Base-by-base conservation (phyloP, 2,888 invertebrate species). In the Venusia cambrica region DNA sequence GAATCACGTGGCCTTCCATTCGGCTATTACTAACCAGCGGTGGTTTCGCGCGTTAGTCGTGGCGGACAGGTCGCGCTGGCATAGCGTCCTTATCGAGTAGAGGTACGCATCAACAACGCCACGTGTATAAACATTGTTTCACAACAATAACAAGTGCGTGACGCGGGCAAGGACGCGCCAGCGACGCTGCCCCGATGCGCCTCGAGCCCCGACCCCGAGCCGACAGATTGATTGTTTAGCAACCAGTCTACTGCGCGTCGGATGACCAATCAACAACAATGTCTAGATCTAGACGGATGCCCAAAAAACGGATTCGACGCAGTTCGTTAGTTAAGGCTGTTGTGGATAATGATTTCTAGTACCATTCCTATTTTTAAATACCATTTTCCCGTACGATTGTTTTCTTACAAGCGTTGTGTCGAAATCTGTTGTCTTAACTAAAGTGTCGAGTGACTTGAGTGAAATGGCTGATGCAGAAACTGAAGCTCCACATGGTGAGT, bases 91-190 rank as follows among this genome's bases (percentile, higher is more conserved):
- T 77, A 77, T 74, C 79, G 77, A 57, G 62, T 59, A 62, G 32
- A 66, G 70, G 70, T 68, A 68, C 75, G 72, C 73, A 53, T 74
- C 73, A 70, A 70, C 68, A 66, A 45, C 64, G 73, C 79, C 84
- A 84, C 85, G 85, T 85, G 84, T 81, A 75, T 76, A 78, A 81
- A 84, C 81, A 83, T 73, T 78, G 79, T 81, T 76, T 80, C 81
- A 80, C 81, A 81, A 84, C 79, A 81, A 84, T 71, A 79, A 78
- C 81, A 83, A 70, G 71, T 71, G 73, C 66, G 63, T 67, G 75
- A 69, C 69, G 69, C 65, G 63, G 61, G 61, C 78, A 76, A 77
- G 74, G 75, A 77, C 77, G 73, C 69, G 55, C 47, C 59, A 63
- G 62, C 64, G 57, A 45, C 62, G 27, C 35, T 40, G 25, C 45